Conservation (phyloP, 2,113 vertebrate genomes). For the Orientallactaga bullata region DNA sequence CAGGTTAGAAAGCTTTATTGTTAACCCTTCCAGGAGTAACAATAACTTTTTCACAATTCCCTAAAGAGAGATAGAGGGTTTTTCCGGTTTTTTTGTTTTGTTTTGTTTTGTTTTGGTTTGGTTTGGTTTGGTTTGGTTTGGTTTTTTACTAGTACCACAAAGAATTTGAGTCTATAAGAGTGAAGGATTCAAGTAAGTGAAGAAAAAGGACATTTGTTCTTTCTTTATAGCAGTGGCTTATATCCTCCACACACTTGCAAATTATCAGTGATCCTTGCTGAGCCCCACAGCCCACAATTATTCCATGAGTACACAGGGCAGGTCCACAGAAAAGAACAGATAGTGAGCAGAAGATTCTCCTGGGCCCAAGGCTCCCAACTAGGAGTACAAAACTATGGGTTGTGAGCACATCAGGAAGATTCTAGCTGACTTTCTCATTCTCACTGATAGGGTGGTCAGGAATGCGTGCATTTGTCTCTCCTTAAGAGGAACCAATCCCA, state of each 20-base stretch:
- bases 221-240: neutral
- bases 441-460: neutral
- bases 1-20: neutral
- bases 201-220: neutral
- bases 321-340: neutral
- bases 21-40: neutral
- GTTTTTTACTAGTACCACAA: neutral
- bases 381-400: neutral
- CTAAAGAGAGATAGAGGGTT: neutral
- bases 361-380: neutral
- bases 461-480: neutral
- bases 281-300: neutral
- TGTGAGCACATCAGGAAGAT: neutral
- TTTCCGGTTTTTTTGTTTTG: neutral
- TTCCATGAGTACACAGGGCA: neutral
- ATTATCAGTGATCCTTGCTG: neutral
- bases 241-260: neutral
- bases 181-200: neutral
- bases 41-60: neutral
- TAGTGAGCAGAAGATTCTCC: neutral
- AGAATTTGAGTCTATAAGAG: neutral
- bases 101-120: too few species aligned
- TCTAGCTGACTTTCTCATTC: neutral
- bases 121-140: too few species aligned
- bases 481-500: neutral